These are phyloP conservation scores for Craterocephalus amniculus DNA, from an alignment of 2,797 vertebrate genomes.

Conservation along the genomic window DNA sequence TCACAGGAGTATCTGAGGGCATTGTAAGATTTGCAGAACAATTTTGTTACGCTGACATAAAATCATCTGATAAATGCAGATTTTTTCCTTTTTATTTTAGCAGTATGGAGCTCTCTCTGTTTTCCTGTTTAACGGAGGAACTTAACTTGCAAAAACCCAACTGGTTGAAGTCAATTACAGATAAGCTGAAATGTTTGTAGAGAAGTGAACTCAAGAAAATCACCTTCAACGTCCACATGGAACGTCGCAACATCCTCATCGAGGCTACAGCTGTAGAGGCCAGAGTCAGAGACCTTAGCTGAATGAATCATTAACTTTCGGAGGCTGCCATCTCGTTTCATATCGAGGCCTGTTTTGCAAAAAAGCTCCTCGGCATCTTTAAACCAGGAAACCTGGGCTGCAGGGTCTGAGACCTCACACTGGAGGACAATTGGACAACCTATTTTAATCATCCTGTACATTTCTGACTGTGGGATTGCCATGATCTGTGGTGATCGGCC, in stretches of 20 bases:
- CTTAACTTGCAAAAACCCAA: conserved; percentile 9
- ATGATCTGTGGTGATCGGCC: conserved; percentile 77
- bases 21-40: conserved; percentile 56
- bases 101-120: neutral
- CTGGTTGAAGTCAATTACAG: neutral
- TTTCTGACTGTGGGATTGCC: conserved; percentile 76
- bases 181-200: conserved; percentile 9
- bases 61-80: conserved; percentile 26
- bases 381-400: conserved; percentile 79
- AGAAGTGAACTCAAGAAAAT: conserved; percentile 53
- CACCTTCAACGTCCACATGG: conserved; percentile 83
- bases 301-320: conserved; percentile 80
- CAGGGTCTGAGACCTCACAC: conserved; percentile 80
- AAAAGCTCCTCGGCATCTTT: conserved; percentile 80
- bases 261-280: conserved; percentile 81
- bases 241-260: conserved; percentile 77
- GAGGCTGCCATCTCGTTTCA: conserved; percentile 75
- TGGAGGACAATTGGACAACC: conserved; percentile 80
- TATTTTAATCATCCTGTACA: conserved; percentile 67
- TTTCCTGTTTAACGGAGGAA: neutral
- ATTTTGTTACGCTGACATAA: conserved; percentile 45
- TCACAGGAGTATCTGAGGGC: conserved; percentile 76
- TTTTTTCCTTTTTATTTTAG: conserved; percentile 1
- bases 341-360: conserved; percentile 78
- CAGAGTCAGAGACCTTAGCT: conserved; percentile 80